Percentiles rank a stretch among this genome's conserved stretches.
These are phyloP conservation scores for Eupithecia pulchellata DNA, from an alignment of 2,888 invertebrate genomes.

Conservation along the genomic window DNA sequence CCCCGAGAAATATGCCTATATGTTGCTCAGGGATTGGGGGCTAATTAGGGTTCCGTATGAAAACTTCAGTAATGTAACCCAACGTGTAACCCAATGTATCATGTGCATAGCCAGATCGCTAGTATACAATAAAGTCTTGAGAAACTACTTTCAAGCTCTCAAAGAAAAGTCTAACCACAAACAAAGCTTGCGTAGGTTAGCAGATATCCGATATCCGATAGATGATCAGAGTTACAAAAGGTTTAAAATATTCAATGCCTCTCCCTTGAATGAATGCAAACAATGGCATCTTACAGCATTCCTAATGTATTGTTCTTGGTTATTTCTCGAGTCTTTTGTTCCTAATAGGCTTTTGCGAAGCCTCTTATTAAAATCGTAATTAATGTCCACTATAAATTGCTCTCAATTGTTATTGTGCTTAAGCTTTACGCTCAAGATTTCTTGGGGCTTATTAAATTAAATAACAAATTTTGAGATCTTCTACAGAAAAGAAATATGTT, in stretches of 20 bases:
- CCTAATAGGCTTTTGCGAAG: conserved; percentile 32
- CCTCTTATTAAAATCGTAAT: conserved; percentile 36
- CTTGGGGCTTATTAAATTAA: background rate
- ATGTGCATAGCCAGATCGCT: too few relatives aligned
- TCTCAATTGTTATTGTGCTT: conserved; percentile 24
- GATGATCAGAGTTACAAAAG: too few relatives aligned
- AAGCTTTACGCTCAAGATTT: background rate
- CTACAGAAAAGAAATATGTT: background rate
- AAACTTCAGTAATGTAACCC: too few relatives aligned
- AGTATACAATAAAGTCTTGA: too few relatives aligned
- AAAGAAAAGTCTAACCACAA: background rate
- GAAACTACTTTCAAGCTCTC: background rate
- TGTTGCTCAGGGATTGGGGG: too few relatives aligned
- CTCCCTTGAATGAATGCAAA: conserved; percentile 22
- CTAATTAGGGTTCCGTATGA: too few relatives aligned
- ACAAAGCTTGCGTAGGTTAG: conserved; percentile 1
- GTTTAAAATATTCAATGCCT: conserved; percentile 71
- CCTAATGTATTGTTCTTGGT: conserved; percentile 35
- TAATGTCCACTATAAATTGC: conserved; percentile 37
- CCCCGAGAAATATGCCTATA: too few relatives aligned
- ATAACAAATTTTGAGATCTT: too few relatives aligned
- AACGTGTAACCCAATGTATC: too few relatives aligned
- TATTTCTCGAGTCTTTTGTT: conserved; percentile 33
- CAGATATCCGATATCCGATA: conserved; percentile 10
- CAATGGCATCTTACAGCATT: conserved; percentile 28